phyloP scores from a whole-genome alignment of 2,797 vertebrate species.

The Catharus ustulatus region DNA sequence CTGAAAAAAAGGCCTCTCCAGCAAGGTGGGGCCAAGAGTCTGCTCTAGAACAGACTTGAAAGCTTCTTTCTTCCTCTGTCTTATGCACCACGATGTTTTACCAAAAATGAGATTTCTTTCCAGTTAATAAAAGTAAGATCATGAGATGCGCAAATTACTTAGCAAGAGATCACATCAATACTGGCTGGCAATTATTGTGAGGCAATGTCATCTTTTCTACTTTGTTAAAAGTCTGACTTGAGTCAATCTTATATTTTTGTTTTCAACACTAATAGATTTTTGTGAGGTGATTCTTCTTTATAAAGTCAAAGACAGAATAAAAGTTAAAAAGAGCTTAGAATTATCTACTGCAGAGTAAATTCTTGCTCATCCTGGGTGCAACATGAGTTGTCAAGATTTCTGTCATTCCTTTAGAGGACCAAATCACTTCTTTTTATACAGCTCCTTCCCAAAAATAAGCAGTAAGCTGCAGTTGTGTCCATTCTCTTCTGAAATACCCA shows the following conservation, averaged over 20 bases:
- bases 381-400: background rate
- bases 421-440: background rate
- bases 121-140: background rate
- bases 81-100: background rate
- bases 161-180: background rate
- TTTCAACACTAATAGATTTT: background rate
- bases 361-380: background rate
- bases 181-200: background rate
- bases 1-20: background rate
- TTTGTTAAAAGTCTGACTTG: background rate
- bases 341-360: background rate
- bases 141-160: background rate
- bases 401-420: background rate
- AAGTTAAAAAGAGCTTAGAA: background rate
- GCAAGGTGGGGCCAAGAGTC: background rate
- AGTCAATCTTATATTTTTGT: background rate
- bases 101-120: constrained; percentile 8
- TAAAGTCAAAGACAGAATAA: background rate
- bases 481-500: background rate
- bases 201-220: background rate
- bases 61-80: background rate
- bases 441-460: background rate
- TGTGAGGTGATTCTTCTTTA: background rate
- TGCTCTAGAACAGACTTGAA: background rate
- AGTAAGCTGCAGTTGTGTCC: background rate